These are phyloP conservation scores for Drosophila arawakana DNA, from an alignment of 1,140 invertebrate species.

Conservation along the genomic window DNA sequence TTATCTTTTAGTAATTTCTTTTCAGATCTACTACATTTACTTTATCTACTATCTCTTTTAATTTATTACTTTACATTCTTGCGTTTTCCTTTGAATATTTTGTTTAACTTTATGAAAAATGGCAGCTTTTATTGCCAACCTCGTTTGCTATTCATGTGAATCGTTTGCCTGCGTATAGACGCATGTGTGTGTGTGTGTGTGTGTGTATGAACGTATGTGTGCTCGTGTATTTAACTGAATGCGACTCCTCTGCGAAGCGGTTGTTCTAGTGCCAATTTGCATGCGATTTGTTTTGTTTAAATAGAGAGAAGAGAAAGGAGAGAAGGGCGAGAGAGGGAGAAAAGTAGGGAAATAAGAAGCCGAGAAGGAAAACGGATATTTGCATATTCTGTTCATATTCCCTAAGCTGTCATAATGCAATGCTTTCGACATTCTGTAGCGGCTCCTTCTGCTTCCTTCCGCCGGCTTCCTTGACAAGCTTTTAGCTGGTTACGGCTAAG, in stretches of 20 bases:
- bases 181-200: background rate
- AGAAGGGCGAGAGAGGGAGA: background rate
- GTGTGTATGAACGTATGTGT: slow-evolving; percentile 18
- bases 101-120: background rate
- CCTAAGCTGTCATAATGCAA: slow-evolving; percentile 68
- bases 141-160: slow-evolving; percentile 16
- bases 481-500: slow-evolving; percentile 35
- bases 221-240: slow-evolving; percentile 37
- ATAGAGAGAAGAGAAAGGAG: slow-evolving; percentile 22
- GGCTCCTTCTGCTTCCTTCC: background rate
- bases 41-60: too few relatives aligned
- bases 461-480: slow-evolving; percentile 57
- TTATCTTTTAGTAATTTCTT: too few relatives aligned
- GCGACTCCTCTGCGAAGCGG: slow-evolving; percentile 46
- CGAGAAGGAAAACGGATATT: slow-evolving; percentile 41
- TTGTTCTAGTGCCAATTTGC: slow-evolving; percentile 78
- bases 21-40: too few relatives aligned
- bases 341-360: background rate
- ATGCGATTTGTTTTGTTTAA: slow-evolving; percentile 77
- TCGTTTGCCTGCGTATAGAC: background rate
- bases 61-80: background rate
- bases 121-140: slow-evolving; percentile 1
- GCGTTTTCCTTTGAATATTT: background rate
- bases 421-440: slow-evolving; percentile 42
- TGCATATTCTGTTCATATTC: slow-evolving; percentile 68